These are phyloP conservation scores for Drosophila stalkeri DNA, from an alignment of 2,888 invertebrate genomes.

Conservation along the genomic window DNA sequence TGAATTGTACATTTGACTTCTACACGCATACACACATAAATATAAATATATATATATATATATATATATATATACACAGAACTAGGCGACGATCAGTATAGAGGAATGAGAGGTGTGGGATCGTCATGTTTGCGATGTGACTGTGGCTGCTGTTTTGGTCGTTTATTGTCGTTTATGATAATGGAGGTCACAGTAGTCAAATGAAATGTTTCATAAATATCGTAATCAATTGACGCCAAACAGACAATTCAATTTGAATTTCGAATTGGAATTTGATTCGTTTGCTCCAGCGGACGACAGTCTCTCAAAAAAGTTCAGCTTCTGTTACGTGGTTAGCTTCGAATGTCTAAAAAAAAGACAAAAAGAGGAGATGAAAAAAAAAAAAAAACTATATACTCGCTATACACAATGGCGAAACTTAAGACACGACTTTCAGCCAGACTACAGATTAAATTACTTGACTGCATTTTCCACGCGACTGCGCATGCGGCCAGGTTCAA, in stretches of 20 bases:
- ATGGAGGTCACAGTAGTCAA: constrained; percentile 84
- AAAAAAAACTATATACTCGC: background rate
- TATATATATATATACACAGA: constrained; percentile 1
- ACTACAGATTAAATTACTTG: constrained; percentile 72
- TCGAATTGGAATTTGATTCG: constrained; percentile 64
- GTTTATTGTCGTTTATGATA: constrained; percentile 78
- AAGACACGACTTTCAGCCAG: constrained; percentile 62
- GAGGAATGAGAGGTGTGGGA: constrained; percentile 3
- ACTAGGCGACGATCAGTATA: constrained; percentile 6
- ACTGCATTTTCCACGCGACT: constrained; percentile 77
- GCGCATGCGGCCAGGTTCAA: constrained; percentile 76
- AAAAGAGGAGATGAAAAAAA: background rate
- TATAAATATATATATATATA: background rate
- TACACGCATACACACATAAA: background rate
- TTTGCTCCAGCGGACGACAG: constrained; percentile 13
- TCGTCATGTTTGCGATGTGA: constrained; percentile 12
- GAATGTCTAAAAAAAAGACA: background rate
- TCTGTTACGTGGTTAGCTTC: constrained; percentile 54
- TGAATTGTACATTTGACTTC: constrained; percentile 80
- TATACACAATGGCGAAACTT: constrained; percentile 44
- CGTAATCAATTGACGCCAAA: constrained; percentile 78
- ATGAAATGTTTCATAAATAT: constrained; percentile 82
- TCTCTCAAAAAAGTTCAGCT: constrained; percentile 41
- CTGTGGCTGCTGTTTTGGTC: constrained; percentile 41
- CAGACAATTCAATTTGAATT: constrained; percentile 62